Conservation (phyloP, 2,113 vertebrate species). For the Oostethus manadensis region DNA sequence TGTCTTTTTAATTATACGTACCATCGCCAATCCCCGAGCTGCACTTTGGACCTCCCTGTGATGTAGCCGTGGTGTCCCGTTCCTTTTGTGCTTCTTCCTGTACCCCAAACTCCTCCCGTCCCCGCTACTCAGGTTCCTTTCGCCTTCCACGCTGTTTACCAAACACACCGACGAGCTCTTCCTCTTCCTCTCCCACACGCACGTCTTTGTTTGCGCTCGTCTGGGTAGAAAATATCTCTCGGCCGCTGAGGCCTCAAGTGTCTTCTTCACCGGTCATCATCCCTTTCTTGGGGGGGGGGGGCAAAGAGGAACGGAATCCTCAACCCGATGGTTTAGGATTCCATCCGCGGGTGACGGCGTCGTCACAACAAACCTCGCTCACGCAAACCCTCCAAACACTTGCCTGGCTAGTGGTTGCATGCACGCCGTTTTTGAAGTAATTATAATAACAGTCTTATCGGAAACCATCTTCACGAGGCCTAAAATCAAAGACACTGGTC, state of each 20-base stretch:
- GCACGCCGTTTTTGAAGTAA: no score
- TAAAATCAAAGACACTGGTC: no score
- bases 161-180: conserved; percentile 57
- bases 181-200: conserved; percentile 25
- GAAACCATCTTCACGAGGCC: no score
- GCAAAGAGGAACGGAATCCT: conserved; percentile 26
- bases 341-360: neutral
- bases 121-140: conserved; percentile 13
- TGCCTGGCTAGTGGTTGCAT: no score
- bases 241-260: conserved; percentile 39
- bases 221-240: conserved; percentile 64
- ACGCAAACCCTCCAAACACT: no score
- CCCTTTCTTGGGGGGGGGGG: conserved; percentile 17
- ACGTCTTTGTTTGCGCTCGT: conserved; percentile 68
- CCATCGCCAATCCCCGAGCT: no score
- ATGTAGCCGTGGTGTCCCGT: conserved; percentile 8
- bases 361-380: no score
- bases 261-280: neutral
- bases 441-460: no score
- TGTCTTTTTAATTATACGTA: no score
- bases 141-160: conserved; percentile 63
- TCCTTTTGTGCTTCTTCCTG: neutral
- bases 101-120: neutral
- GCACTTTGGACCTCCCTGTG: conserved; percentile 30
- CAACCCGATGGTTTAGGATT: conserved; percentile 3